Base-by-base conservation (phyloP, 2,797 vertebrate species). In the Notoglanidium macrostoma region DNA sequence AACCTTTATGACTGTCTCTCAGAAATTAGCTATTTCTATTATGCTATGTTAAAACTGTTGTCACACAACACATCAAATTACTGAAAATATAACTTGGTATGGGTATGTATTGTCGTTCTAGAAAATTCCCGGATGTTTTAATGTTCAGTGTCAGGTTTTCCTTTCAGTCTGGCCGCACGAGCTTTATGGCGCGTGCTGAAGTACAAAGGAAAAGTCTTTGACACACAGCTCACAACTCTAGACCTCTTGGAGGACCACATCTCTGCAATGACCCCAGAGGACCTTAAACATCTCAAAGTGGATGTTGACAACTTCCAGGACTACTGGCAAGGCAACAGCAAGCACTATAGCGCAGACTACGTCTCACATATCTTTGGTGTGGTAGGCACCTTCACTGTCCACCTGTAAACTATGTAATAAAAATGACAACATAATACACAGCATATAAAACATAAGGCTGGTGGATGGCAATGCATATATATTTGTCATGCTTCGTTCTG, bases 181-280 rank as follows among this genome's bases (percentile, higher is more conserved):
- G 95, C 98, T 91, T 83, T 99, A 92, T 99, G 98, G 98, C 95
- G 96, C 40, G 93, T 97, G 0, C 96, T 96, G 90, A 96, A 96
- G 93, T 95, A 97, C 92, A 96, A 96, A 14, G 95, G 96, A 0
- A 92, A 97, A 19, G 95, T 95, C 26, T 94, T 96, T 0, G 98
- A 99, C 89, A 94, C 94, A 90, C 97, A 97, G 93, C 94, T 99
- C 90, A 93, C 97, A 65, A 93, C 97, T 0, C 95, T 98, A 0
- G 97, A 98, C 0, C 95, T 97, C 77, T 93, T 99, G 92, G 93
- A 98, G 95, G 97, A 98, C 91, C 98, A 99, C 0, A 93, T 98
- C 92, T 93, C 95, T 0, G 94, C 96, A 89, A 95, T 98, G 0
- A 87, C 92, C 0, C 94, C 96, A 0, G 96, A 96, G 11, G 96